Percentiles rank a stretch among this genome's conserved stretches.
Conservation (phyloP, 1,140 invertebrate species). For the Oscheius sp. region DNA sequence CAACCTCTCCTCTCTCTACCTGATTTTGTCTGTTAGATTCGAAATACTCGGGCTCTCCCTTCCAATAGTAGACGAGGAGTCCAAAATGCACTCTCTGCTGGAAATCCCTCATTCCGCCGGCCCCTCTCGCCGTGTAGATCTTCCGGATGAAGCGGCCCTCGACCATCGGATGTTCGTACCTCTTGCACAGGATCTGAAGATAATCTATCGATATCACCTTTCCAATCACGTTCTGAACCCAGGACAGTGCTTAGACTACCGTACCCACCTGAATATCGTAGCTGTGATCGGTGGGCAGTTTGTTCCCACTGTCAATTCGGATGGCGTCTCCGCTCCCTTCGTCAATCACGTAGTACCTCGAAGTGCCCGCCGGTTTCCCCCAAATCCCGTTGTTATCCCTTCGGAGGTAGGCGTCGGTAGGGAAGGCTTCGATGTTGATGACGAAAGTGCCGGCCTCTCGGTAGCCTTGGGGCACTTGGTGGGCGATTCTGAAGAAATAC, state of each 20-base stretch:
- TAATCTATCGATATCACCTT: background rate
- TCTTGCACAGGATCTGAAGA: constrained; percentile 9
- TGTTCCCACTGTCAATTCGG: constrained; percentile 1
- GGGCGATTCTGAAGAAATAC: background rate
- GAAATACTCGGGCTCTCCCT: constrained; percentile 7
- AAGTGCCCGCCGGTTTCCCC: constrained; percentile 17
- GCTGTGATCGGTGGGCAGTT: background rate
- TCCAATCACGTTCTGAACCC: no score
- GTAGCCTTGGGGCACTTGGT: constrained; percentile 5
- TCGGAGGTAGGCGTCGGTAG: background rate
- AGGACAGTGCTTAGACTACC: no score
- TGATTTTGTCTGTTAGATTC: background rate
- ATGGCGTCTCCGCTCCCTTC: background rate
- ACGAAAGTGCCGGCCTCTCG: constrained; percentile 11
- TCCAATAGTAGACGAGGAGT: constrained; percentile 8
- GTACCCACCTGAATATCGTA: background rate
- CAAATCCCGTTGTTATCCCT: constrained; percentile 10
- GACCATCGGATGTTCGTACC: constrained; percentile 5
- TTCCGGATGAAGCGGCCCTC: constrained; percentile 13
- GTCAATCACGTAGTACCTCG: constrained; percentile 1
- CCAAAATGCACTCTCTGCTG: background rate
- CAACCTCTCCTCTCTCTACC: no score
- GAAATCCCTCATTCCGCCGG: background rate
- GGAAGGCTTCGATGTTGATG: background rate
- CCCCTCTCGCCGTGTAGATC: constrained; percentile 3